Evolutionary conservation across 2,113 vertebrate genomes (phyloP).

Genomic region (Lota lota): DNA sequence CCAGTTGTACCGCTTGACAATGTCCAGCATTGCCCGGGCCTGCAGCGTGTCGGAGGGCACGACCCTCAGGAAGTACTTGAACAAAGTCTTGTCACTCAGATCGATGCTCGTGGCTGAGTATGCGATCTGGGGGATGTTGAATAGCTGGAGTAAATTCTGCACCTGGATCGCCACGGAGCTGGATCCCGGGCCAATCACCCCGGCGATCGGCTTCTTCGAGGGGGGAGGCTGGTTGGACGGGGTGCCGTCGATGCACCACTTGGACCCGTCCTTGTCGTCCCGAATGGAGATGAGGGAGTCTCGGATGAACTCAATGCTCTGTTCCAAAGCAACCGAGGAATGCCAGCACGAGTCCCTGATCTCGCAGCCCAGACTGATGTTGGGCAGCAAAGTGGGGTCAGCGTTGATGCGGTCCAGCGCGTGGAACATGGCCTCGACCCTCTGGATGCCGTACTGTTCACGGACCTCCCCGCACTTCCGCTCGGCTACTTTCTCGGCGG

Average conservation of each 20-base stretch:
- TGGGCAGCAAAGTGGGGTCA: conserved; percentile 88
- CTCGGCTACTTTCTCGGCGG: conserved; percentile 93
- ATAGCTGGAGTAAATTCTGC: conserved; percentile 95
- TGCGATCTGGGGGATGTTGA: conserved; percentile 98
- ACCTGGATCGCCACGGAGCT: conserved; percentile 99
- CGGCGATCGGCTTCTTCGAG: conserved; percentile 92
- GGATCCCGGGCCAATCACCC: conserved; percentile 96
- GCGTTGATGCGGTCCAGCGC: conserved; percentile 95
- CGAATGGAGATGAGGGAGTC: conserved; percentile 97
- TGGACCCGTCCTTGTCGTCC: conserved; percentile 89
- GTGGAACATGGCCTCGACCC: conserved; percentile 98
- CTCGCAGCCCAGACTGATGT: conserved; percentile 96
- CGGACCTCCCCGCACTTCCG: conserved; percentile 96
- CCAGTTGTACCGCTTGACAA: conserved; percentile 98
- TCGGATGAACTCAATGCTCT: conserved; percentile 98
- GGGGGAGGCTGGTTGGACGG: conserved; percentile 77
- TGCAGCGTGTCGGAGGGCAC: conserved; percentile 96
- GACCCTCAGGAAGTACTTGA: conserved; percentile 96
- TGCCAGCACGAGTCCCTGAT: conserved; percentile 99
- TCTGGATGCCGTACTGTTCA: conserved; percentile 97
- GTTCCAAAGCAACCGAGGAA: conserved; percentile 95
- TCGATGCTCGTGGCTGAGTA: conserved; percentile 98
- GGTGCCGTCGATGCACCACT: conserved; percentile 87
- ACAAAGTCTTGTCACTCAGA: conserved; percentile 96
- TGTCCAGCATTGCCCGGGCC: conserved; percentile 95